These are phyloP conservation scores for Synergus itoensis DNA, from an alignment of 2,888 invertebrate species.

Conservation along the genomic window DNA sequence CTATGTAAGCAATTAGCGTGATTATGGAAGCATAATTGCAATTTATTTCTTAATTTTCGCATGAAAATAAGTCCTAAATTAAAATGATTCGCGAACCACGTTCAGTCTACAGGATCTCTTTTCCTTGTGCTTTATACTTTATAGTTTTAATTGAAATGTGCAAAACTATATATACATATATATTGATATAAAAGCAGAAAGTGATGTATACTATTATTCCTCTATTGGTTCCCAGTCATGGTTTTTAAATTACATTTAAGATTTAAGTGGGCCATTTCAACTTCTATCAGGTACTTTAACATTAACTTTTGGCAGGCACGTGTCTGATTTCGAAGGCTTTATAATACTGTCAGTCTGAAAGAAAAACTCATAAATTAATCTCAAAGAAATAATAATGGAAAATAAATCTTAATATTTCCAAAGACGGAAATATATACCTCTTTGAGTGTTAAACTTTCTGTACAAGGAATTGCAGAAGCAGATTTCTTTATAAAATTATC, in stretches of 20 bases:
- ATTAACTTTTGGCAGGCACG: constrained; percentile 57
- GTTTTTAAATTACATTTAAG: neutral
- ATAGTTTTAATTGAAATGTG: neutral
- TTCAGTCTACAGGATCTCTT: neutral
- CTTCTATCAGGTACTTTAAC: constrained; percentile 23
- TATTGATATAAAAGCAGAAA: neutral
- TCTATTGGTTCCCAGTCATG: neutral
- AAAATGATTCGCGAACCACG: neutral
- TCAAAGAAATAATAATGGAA: neutral
- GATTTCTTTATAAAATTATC: constrained; percentile 69
- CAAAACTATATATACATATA: neutral
- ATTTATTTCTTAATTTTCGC: neutral
- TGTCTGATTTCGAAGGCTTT: constrained; percentile 63
- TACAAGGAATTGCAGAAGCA: constrained; percentile 65
- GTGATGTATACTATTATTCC: neutral
- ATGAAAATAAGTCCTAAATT: neutral
- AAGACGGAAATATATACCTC: constrained; percentile 37
- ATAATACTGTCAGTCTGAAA: constrained; percentile 56
- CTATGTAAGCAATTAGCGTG: neutral
- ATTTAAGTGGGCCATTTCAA: neutral
- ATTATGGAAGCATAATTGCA: neutral
- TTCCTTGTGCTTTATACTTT: neutral
- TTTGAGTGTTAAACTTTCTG: constrained; percentile 42
- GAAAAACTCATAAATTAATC: constrained; percentile 19
- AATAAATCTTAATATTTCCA: neutral